Evolutionary conservation across 2,797 vertebrate genomes (phyloP), one percentile per base, ranked within the genome.

Genomic region (Chrysocyon brachyurus): DNA sequence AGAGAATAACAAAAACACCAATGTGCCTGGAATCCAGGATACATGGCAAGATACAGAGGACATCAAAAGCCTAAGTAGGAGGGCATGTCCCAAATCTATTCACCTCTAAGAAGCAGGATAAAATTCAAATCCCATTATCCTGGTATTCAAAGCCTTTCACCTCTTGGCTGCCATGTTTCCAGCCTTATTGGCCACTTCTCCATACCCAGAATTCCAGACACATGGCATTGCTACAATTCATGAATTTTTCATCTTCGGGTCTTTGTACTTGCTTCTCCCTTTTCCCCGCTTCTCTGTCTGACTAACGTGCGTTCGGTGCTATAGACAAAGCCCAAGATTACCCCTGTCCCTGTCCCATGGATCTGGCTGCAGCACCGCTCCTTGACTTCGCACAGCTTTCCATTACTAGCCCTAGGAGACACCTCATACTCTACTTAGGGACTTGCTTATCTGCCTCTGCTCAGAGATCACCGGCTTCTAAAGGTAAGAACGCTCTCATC

Each of bases 401-500:
- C 8, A 1, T 31, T 15, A 21, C 52, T 64, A 9, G 66, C 33
- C 91, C 49, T 26, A 10, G 8, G 3, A 46, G 49, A 87, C 57
- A 56, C 24, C 57, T 36, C 68, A 16, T 12, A 36, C 63, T 86
- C 84, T 36, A 54, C 52, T 64, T 19, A 19, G 68, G 63, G 61
- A 79, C 63, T 68, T 57, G n/a, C 56, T 84, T 91, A 56, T n/a
- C 64, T 89, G 61, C 33, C 59, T 64, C 56, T 68, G 16, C 83
- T 92, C 66, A 70, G 77, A 59, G 81, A 92, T 49, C 49, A 81
- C 61, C 94, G 64, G 66, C 61, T 88, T 91, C 61, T 90, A 85
- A 97, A 72, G 66, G 93, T 57, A 56, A 78, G 72, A 87, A 87
- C 33, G 81, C 56, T 70, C 95, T 91, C 31, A 31, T n/a, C 33